These are phyloP conservation scores for Cordylochernes scorpioides DNA, from an alignment of 2,888 invertebrate species.

Conservation along the genomic window DNA sequence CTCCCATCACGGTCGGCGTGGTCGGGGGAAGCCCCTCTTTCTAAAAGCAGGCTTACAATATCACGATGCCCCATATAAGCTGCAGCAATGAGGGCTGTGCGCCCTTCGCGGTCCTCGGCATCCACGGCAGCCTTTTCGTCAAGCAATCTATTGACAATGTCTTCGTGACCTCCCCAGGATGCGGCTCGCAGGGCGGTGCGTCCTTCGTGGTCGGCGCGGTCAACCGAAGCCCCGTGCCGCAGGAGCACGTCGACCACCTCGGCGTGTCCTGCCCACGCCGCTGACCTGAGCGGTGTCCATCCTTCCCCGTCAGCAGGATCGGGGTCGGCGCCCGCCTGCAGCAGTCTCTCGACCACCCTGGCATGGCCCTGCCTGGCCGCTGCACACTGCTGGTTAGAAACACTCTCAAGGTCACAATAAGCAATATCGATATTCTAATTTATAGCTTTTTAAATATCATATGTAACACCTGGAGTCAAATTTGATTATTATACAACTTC, in stretches of 20 bases:
- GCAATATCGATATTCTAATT: no score
- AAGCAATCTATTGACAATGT: constrained; percentile 22
- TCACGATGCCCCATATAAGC: constrained; percentile 90
- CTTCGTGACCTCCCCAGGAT: constrained; percentile 33
- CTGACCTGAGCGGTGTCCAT: constrained; percentile 68
- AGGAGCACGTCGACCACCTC: constrained; percentile 20
- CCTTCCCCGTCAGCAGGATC: constrained; percentile 57
- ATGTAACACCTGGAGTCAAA: background rate
- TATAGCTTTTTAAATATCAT: background rate
- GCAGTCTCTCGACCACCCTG: constrained; percentile 33
- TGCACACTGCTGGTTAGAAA: background rate
- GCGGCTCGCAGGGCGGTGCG: constrained; percentile 67
- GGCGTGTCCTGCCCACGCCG: constrained; percentile 84
- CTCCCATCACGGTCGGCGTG: constrained; percentile 64
- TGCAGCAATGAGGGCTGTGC: constrained; percentile 27
- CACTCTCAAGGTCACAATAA: background rate
- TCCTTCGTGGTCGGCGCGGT: constrained; percentile 60
- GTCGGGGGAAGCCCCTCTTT: constrained; percentile 52
- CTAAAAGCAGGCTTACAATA: constrained; percentile 52
- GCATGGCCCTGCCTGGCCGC: constrained; percentile 44
- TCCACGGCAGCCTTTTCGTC: constrained; percentile 24
- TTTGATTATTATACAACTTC: no score
- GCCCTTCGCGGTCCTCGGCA: constrained; percentile 25
- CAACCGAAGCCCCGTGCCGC: constrained; percentile 46
- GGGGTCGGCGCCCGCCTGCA: constrained; percentile 37